A percentile compares a stretch with the other conserved stretches of the same genome.
Evolutionary conservation across 2,888 invertebrate species (phyloP).

Genomic region (Orthosia cruda): DNA sequence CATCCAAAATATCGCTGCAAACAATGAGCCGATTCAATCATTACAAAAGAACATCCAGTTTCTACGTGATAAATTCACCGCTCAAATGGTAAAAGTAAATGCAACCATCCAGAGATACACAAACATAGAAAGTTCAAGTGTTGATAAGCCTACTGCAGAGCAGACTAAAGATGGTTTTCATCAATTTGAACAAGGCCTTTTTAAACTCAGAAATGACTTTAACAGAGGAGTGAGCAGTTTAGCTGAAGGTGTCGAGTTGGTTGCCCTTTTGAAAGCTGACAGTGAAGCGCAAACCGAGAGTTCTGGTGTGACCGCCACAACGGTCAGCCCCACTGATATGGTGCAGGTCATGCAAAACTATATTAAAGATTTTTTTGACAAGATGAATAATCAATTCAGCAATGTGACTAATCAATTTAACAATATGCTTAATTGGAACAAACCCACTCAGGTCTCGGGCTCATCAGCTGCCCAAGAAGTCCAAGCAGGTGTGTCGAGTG

Average conservation of each 20-base stretch:
- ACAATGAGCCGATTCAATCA: conserved; percentile 76
- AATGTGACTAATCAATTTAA: neutral
- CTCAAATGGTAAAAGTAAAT: conserved; percentile 82
- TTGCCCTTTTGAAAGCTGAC: conserved; percentile 77
- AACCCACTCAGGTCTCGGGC: neutral
- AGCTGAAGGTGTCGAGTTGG: conserved; percentile 78
- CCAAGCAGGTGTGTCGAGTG: conserved; percentile 30
- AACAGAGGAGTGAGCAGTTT: conserved; percentile 79
- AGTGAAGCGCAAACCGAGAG: conserved; percentile 53
- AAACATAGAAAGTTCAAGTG: conserved; percentile 65
- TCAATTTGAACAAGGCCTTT: conserved; percentile 73
- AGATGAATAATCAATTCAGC: conserved; percentile 31
- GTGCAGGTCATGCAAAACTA: no score
- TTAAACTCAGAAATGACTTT: conserved; percentile 80
- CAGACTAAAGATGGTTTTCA: conserved; percentile 70
- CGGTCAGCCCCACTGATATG: conserved; percentile 9
- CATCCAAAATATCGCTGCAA: conserved; percentile 78
- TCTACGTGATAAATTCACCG: conserved; percentile 78
- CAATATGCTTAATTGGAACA: neutral
- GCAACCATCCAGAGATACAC: conserved; percentile 77
- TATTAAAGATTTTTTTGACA: accelerated
- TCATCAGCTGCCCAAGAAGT: neutral
- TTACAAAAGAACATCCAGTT: conserved; percentile 79
- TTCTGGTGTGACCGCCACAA: conserved; percentile 24
- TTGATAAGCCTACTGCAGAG: conserved; percentile 50